phyloP scores from a whole-genome alignment of 2,113 vertebrate genomes.

The Tragelaphus buxtoni region DNA sequence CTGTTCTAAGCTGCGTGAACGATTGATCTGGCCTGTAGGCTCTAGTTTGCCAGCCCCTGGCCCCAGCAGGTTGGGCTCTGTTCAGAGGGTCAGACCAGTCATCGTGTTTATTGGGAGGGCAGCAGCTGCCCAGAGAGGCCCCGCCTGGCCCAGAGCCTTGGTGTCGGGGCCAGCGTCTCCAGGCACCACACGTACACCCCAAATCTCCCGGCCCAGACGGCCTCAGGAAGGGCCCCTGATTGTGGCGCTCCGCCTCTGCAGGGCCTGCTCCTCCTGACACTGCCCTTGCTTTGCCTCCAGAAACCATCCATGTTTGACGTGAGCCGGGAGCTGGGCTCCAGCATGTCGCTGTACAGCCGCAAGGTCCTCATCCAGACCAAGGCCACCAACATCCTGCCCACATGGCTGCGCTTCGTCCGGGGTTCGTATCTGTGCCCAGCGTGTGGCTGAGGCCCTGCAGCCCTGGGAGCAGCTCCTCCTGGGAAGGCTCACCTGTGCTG shows the following conservation, averaged over 20 bases:
- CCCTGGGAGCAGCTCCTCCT: neutral
- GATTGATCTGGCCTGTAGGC: neutral
- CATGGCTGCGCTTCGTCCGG: slow-evolving; percentile 95
- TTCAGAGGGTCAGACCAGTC: neutral
- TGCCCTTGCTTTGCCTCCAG: slow-evolving; percentile 73
- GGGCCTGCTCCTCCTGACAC: neutral
- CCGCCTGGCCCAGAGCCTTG: neutral
- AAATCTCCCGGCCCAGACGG: rapidly evolving
- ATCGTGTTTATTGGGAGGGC: neutral
- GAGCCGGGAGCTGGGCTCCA: slow-evolving; percentile 94
- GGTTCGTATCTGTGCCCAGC: slow-evolving; percentile 74
- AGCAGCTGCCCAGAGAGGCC: neutral
- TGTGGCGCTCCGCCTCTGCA: neutral
- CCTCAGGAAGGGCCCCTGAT: too few species aligned
- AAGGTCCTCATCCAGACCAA: slow-evolving; percentile 98
- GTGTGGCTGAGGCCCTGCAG: neutral
- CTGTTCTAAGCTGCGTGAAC: neutral
- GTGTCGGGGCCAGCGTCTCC: neutral
- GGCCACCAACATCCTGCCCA: slow-evolving; percentile 92
- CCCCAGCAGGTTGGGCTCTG: neutral
- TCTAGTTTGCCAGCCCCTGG: neutral
- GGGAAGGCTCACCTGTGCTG: neutral
- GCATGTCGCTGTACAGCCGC: slow-evolving; percentile 92
- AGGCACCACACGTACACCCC: rapidly evolving
- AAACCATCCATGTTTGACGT: slow-evolving; percentile 97